These are phyloP conservation scores for Penaeus japonicus DNA, from an alignment of 1,140 invertebrate species.

Conservation along the genomic window DNA sequence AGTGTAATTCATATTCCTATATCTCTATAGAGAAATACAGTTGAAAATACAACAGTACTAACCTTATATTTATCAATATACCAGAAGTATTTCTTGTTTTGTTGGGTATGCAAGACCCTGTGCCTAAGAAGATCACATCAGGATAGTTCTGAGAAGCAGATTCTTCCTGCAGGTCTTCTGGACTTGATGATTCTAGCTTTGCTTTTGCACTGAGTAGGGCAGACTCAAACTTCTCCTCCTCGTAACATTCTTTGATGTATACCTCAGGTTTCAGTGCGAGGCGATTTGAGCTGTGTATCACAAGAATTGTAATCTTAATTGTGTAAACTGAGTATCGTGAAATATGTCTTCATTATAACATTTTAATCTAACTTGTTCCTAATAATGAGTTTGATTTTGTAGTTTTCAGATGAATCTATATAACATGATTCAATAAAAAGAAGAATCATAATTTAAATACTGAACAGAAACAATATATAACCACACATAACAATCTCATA, in stretches of 20 bases:
- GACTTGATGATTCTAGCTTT: slow-evolving; percentile 60
- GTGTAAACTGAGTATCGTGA: background rate
- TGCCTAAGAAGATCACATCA: slow-evolving; percentile 88
- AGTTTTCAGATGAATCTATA: too few relatives aligned
- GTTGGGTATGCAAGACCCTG: slow-evolving; percentile 92
- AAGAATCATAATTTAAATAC: too few relatives aligned
- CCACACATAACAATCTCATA: slow-evolving; percentile 20
- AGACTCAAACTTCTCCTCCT: slow-evolving; percentile 71
- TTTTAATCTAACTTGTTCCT: too few relatives aligned
- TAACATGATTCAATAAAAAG: too few relatives aligned
- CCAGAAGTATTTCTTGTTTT: slow-evolving; percentile 90
- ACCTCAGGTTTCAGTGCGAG: slow-evolving; percentile 71
- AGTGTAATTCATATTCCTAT: too few relatives aligned
- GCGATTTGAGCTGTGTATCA: slow-evolving; percentile 64
- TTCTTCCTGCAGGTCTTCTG: slow-evolving; percentile 43
- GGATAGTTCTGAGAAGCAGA: slow-evolving; percentile 69
- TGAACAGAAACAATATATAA: too few relatives aligned
- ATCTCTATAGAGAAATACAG: background rate
- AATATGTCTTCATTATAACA: too few relatives aligned
- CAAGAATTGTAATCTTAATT: background rate
- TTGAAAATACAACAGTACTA: slow-evolving; percentile 61
- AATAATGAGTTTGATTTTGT: too few relatives aligned
- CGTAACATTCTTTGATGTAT: slow-evolving; percentile 75
- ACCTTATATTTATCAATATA: slow-evolving; percentile 81
- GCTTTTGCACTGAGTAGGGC: slow-evolving; percentile 66